A percentile compares a stretch with the other conserved stretches of the same genome.
These are phyloP conservation scores for Eidolon helvum DNA, from an alignment of 2,113 vertebrate species.

Conservation along the genomic window DNA sequence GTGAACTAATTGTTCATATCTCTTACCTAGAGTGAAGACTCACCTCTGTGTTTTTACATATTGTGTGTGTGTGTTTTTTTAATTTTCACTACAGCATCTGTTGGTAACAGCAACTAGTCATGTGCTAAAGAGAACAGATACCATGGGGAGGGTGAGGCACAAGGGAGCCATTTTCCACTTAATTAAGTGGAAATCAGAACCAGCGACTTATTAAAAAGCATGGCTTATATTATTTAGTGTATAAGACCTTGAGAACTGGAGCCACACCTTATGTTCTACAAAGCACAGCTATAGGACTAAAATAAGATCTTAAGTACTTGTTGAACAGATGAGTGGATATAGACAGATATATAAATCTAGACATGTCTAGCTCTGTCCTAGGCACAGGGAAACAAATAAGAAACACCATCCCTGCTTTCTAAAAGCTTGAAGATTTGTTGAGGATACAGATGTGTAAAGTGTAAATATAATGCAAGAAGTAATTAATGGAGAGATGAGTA, in stretches of 20 bases:
- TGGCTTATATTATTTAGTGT: not conserved
- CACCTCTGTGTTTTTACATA: not conserved
- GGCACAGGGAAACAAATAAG: not conserved
- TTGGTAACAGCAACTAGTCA: not conserved
- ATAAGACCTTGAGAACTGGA: not conserved
- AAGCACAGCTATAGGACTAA: not conserved
- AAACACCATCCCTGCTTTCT: not conserved
- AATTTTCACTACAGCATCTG: not conserved
- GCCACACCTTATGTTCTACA: not conserved
- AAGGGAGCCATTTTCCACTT: not conserved
- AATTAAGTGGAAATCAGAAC: not conserved
- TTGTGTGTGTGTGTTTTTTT: not conserved
- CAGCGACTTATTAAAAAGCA: not conserved
- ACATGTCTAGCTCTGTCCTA: not conserved
- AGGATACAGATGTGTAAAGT: not conserved
- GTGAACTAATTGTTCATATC: not conserved
- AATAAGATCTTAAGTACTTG: not conserved
- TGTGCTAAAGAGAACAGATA: not conserved
- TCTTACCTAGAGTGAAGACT: not conserved
- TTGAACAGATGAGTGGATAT: not conserved
- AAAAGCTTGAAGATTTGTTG: not conserved
- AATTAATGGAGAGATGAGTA: not conserved
- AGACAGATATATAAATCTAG: not conserved
- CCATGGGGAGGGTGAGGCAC: not conserved
- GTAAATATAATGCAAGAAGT: not conserved